Base-by-base conservation (phyloP, 2,113 vertebrate genomes). In the Motacilla tschutschensis region DNA sequence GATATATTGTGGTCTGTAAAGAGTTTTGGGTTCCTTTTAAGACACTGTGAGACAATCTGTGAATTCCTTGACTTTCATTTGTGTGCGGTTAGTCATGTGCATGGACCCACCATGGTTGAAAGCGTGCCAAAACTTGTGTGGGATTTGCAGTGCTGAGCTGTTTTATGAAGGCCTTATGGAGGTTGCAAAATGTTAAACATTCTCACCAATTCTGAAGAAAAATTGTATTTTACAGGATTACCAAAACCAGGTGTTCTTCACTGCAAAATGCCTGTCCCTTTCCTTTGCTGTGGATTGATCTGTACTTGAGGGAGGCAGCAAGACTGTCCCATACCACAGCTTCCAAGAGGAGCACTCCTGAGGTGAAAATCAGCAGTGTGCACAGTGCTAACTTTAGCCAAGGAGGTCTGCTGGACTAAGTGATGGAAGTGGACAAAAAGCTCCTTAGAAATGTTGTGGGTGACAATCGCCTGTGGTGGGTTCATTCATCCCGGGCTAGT, bases 391-490 rank as follows among this genome's bases (percentile, higher is more conserved):
- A 38, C 38, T 63, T 41, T 22, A 82, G 47, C 48, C 28, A 14
- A 79, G 64, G 38, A 77, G 64, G 7, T 36, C 59, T 71, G 59
- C 36, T 82, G 78, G 74, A 38, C 59, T 41, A 66, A 70, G 33
- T 0, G 0, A 29, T 66, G 75, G 66, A 67, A 82, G 51, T 8
- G 44, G 84, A 90, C 90, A 91, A 91, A 94, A 83, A 76, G 14
- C 55, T 62, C 33, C 83, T 93, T 71, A 70, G 86, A 84, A 84
- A 77, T 86, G 71, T 51, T 3, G 14, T 70, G 83, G 63, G 59
- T 91, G 81, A 71, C 90, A 90, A 87, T 90, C 63, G 81, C 50
- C 75, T 84, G 75, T 14, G 75, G 83, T 86, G 81, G 75, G 53
- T 50, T 84, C 87, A 79, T 92, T 94, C 64, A 86, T 66, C 53